Percentiles rank a stretch among this genome's conserved stretches.
phyloP scores from a whole-genome alignment of 2,113 vertebrate species.

The Rostratula benghalensis region DNA sequence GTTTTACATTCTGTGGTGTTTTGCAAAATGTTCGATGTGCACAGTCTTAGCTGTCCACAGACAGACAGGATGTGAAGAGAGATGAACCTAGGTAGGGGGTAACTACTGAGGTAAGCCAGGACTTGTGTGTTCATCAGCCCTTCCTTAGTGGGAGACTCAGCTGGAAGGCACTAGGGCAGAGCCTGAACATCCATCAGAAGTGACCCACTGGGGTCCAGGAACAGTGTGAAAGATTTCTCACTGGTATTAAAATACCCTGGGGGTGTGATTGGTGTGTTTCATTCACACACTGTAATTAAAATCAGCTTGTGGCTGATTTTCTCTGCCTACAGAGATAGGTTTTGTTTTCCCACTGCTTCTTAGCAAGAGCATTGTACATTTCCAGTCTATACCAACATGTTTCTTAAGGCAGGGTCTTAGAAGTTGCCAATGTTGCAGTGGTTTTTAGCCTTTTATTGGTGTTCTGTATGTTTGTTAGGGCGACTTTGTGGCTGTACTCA shows the following conservation, averaged over 20 bases:
- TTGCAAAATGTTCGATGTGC: not conserved
- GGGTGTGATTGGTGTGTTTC: not conserved
- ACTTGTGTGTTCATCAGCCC: not conserved
- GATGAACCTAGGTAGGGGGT: not conserved
- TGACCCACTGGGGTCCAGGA: not conserved
- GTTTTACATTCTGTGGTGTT: not conserved
- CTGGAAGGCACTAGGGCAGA: not conserved
- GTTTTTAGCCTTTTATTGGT: not conserved
- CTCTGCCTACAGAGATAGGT: not conserved
- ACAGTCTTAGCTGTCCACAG: not conserved
- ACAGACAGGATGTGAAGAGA: rapidly evolving
- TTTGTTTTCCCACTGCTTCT: not conserved
- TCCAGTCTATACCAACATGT: not conserved
- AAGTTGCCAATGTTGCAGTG: not conserved
- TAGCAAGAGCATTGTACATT: rapidly evolving
- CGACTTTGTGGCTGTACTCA: not conserved
- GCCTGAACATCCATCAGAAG: not conserved
- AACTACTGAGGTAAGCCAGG: not conserved
- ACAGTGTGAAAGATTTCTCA: not conserved
- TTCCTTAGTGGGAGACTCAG: not conserved
- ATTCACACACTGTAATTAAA: not conserved
- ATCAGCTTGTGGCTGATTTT: not conserved
- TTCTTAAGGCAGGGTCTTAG: not conserved
- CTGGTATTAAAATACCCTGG: not conserved
- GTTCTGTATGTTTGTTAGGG: not conserved